A percentile compares a stretch with the other conserved stretches of the same genome.
Conservation (phyloP, 2,113 vertebrate species). For the Bufo gargarizans region DNA sequence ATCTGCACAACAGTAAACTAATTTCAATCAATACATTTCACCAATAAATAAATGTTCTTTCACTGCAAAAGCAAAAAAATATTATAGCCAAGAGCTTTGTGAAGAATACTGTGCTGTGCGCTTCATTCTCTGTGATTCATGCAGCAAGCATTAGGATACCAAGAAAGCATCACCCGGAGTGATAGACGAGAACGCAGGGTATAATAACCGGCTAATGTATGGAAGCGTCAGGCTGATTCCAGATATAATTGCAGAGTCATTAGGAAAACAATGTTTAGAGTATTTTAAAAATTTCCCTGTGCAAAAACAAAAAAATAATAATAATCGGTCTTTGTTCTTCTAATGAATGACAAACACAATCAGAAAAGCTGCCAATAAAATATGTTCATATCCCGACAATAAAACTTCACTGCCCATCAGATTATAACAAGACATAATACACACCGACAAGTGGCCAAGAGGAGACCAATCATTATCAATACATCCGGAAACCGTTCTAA, state of each 20-base stretch:
- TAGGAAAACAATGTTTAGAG: not conserved
- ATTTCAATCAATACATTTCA: no score
- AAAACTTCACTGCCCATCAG: conserved; percentile 19
- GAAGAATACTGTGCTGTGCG: no score
- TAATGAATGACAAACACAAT: conserved; percentile 9
- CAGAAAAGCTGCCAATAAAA: conserved; percentile 22
- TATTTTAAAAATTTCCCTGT: not conserved
- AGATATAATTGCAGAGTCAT: not conserved
- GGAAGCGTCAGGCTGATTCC: not conserved
- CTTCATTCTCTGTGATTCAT: not conserved
- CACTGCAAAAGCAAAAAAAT: no score
- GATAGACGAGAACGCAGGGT: not conserved
- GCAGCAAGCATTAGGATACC: not conserved
- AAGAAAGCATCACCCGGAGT: not conserved
- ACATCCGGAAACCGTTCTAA: not conserved
- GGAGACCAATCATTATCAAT: not conserved
- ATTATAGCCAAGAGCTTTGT: no score
- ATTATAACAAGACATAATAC: conserved; percentile 4
- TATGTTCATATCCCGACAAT: not conserved
- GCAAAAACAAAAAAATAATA: not conserved
- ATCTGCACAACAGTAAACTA: no score
- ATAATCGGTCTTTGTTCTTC: not conserved
- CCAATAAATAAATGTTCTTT: no score
- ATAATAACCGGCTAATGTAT: not conserved
- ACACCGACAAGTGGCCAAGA: not conserved